phyloP scores from a whole-genome alignment of 2,888 invertebrate species.

The Scaptomyza tumidula region DNA sequence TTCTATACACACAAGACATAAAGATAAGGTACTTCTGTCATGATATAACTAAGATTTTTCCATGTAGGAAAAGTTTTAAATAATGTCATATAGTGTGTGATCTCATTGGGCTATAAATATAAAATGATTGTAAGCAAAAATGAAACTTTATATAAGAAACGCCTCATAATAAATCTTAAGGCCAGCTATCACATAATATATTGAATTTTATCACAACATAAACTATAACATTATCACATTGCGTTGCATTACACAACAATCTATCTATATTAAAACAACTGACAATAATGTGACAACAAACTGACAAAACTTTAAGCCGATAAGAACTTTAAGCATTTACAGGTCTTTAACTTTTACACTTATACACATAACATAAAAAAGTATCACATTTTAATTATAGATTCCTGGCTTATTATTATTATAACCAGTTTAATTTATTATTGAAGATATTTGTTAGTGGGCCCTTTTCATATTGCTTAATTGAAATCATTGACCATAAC shows the following conservation, averaged over 20 bases:
- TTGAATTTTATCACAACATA: neutral
- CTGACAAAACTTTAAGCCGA: neutral
- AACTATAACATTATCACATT: constrained; percentile 1
- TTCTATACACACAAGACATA: too few relatives aligned
- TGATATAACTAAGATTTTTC: too few relatives aligned
- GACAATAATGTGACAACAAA: constrained; percentile 11
- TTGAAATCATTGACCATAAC: neutral
- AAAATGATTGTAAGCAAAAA: too few relatives aligned
- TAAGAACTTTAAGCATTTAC: neutral
- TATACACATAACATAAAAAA: neutral
- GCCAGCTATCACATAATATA: neutral
- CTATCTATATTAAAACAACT: neutral
- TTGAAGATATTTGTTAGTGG: neutral
- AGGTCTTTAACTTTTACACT: neutral
- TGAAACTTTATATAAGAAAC: too few relatives aligned
- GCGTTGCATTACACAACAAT: neutral
- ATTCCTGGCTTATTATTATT: neutral
- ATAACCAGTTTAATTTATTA: neutral
- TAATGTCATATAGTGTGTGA: too few relatives aligned
- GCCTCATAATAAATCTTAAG: neutral
- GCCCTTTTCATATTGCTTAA: neutral
- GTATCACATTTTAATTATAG: neutral
- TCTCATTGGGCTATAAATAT: too few relatives aligned
- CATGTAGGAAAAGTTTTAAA: too few relatives aligned
- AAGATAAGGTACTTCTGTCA: too few relatives aligned